A percentile compares a stretch with the other conserved stretches of the same genome.
phyloP scores from a whole-genome alignment of 2,888 invertebrate species.

The Digitonthophagus gazella region DNA sequence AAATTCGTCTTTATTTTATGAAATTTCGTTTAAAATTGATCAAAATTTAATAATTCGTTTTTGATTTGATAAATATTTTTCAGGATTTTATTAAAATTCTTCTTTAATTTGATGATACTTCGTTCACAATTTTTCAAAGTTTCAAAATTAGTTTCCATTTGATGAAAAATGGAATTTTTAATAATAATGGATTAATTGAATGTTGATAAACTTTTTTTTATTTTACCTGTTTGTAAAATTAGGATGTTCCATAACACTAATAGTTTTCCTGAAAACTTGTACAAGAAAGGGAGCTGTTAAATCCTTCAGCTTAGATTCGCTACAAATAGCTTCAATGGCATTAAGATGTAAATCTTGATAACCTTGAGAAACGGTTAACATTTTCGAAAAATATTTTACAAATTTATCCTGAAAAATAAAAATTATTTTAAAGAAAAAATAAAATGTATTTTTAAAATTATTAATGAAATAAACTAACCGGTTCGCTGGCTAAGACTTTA shows the following conservation, averaged over 20 bases:
- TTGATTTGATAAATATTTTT: too few species aligned
- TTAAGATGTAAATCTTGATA: background rate
- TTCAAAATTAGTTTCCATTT: too few species aligned
- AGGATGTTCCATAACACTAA: background rate
- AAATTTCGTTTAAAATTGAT: too few species aligned
- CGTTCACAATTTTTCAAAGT: too few species aligned
- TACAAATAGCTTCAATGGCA: background rate
- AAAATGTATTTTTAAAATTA: background rate
- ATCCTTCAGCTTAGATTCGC: background rate
- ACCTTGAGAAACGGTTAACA: background rate
- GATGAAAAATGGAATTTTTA: too few species aligned
- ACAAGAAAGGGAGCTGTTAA: background rate
- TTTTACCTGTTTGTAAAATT: conserved; percentile 1
- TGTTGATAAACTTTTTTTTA: too few species aligned
- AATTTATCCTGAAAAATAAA: background rate
- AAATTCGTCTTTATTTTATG: too few species aligned
- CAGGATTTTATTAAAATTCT: too few species aligned
- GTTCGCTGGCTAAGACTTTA: background rate
- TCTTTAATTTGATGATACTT: too few species aligned
- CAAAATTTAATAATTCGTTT: too few species aligned
- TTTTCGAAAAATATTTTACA: background rate
- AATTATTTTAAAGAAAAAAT: background rate
- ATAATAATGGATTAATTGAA: too few species aligned
- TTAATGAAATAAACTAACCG: background rate
- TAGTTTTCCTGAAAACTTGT: background rate